Percentiles rank a stretch among this genome's conserved stretches.
Conservation (phyloP, 2,797 vertebrate genomes). For the Hephaestus fuliginosus region DNA sequence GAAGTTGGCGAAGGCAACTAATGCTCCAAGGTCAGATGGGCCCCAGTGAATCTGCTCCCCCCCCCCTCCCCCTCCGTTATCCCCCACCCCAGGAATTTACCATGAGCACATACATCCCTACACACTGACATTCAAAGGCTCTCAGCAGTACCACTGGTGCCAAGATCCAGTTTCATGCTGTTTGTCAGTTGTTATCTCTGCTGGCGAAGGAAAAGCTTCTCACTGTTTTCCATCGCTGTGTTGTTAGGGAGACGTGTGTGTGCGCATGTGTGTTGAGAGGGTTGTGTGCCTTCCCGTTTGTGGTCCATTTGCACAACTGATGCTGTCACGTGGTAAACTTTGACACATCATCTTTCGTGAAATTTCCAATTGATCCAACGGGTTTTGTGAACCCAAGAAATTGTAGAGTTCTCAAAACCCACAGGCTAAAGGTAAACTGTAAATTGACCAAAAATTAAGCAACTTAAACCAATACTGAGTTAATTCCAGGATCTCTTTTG, state of each 20-base stretch:
- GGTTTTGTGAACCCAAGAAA: background rate
- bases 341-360: background rate
- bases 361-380: constrained; percentile 1
- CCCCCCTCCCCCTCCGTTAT: constrained; percentile 9
- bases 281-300: constrained; percentile 12
- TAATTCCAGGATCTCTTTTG: constrained; percentile 12
- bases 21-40: constrained; percentile 52
- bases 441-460: background rate
- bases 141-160: constrained; percentile 44
- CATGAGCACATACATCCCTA: constrained; percentile 48
- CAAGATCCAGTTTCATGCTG: constrained; percentile 61
- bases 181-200: constrained; percentile 67
- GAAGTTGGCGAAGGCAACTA: constrained; percentile 47
- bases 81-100: constrained; percentile 49
- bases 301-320: background rate
- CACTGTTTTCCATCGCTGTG: constrained; percentile 18
- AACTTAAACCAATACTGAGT: background rate
- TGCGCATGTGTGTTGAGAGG: background rate
- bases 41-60: constrained; percentile 29
- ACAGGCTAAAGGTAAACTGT: constrained; percentile 6
- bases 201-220: constrained; percentile 42
- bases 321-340: constrained; percentile 7
- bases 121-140: constrained; percentile 47
- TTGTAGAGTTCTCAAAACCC: background rate
- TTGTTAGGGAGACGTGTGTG: background rate